Evolutionary conservation across 2,888 invertebrate species (phyloP).

Genomic region (Epistrophe eligans): DNA sequence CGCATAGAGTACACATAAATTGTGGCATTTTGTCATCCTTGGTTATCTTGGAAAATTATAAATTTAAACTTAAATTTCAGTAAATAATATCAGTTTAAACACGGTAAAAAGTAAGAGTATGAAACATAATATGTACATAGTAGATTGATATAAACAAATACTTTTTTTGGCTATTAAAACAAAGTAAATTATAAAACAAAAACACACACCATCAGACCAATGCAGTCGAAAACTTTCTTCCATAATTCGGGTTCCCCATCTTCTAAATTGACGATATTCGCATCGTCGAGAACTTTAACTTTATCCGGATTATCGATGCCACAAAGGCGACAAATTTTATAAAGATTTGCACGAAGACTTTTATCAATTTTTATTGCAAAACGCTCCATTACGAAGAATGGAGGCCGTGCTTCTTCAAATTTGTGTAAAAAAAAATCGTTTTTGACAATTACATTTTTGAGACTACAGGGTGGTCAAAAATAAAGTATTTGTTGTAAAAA

Average conservation of each 20-base stretch:
- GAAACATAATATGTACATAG: background rate
- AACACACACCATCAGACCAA: slow-evolving; percentile 80
- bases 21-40: slow-evolving; percentile 87
- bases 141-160: slow-evolving; percentile 6
- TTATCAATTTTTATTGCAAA: slow-evolving; percentile 83
- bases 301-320: slow-evolving; percentile 83
- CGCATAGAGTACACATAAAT: slow-evolving; percentile 86
- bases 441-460: slow-evolving; percentile 70
- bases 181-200: slow-evolving; percentile 51
- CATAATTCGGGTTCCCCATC: slow-evolving; percentile 81
- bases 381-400: slow-evolving; percentile 79
- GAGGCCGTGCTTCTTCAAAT: slow-evolving; percentile 46
- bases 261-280: slow-evolving; percentile 72
- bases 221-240: slow-evolving; percentile 81
- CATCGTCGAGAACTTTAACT: slow-evolving; percentile 79
- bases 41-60: slow-evolving; percentile 83
- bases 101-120: slow-evolving; percentile 6
- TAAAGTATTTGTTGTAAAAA: background rate
- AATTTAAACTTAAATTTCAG: slow-evolving; percentile 10
- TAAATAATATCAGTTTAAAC: slow-evolving; percentile 6
- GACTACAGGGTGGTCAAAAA: slow-evolving; percentile 39
- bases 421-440: slow-evolving; percentile 69
- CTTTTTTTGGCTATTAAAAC: background rate
- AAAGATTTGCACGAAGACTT: slow-evolving; percentile 81
- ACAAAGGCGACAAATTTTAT: slow-evolving; percentile 83